Percentiles rank a stretch among this genome's conserved stretches.
Evolutionary conservation across 2,888 invertebrate species (phyloP).

Genomic region (Halictus ligatus): DNA sequence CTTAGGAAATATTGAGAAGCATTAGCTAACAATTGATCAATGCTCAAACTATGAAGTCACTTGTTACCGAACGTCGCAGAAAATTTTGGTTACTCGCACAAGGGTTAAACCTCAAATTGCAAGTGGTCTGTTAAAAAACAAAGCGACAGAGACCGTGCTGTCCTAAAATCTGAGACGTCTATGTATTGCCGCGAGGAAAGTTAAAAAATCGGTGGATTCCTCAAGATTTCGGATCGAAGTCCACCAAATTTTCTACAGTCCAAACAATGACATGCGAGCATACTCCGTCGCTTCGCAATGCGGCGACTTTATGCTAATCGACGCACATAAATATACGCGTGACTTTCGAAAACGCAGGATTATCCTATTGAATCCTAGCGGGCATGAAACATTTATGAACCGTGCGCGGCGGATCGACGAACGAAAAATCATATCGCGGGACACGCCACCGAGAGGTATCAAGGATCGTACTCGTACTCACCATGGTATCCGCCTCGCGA

Average conservation of each 20-base stretch:
- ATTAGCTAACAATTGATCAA: no score
- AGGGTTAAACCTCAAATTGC: no score
- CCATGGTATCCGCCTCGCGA: conserved; percentile 4
- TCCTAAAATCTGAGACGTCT: no score
- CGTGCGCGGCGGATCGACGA: conserved; percentile 24
- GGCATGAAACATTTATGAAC: conserved; percentile 55
- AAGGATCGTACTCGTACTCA: conserved; percentile 33
- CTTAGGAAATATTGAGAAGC: no score
- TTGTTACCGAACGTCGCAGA: no score
- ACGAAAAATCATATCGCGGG: conserved; percentile 35
- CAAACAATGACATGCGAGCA: not conserved
- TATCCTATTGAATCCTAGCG: conserved; percentile 45
- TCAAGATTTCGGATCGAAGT: not conserved
- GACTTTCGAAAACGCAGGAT: conserved; percentile 33
- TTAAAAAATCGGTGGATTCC: no score
- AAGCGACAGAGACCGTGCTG: no score
- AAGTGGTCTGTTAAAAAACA: no score
- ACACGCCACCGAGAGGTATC: conserved; percentile 24
- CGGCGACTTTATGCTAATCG: conserved; percentile 25
- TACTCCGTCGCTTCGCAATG: not conserved
- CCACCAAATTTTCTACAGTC: not conserved
- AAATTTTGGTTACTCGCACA: no score
- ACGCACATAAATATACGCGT: conserved; percentile 8
- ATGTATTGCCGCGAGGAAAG: no score
- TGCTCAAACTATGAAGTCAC: no score